phyloP scores from a whole-genome alignment of 2,797 vertebrate species.

The Arctocebus calabarensis region DNA sequence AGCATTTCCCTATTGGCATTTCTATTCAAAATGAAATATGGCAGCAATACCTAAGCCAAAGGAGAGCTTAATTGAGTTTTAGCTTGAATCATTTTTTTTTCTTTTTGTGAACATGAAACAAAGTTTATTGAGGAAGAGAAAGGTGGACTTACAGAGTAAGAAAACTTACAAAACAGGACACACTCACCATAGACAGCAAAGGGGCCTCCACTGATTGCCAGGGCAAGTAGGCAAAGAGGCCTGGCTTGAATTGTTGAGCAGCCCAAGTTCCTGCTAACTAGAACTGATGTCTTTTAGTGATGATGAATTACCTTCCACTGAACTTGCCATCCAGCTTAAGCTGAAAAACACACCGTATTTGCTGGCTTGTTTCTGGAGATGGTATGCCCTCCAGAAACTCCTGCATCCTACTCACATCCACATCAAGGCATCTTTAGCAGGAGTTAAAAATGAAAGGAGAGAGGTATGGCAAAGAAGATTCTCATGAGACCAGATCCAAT shows the following conservation, averaged over 20 bases:
- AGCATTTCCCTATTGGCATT: background rate
- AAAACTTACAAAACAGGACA: too few relatives aligned
- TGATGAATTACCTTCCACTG: background rate
- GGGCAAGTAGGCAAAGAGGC: too few relatives aligned
- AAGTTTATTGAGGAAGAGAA: too few relatives aligned
- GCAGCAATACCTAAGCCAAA: background rate
- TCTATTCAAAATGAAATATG: constrained; percentile 5
- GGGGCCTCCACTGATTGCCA: too few relatives aligned
- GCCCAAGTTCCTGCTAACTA: background rate
- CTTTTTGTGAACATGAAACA: too few relatives aligned
- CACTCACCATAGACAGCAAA: too few relatives aligned
- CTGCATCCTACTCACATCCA: background rate
- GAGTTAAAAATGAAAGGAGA: background rate
- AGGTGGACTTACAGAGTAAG: too few relatives aligned
- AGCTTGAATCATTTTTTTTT: background rate
- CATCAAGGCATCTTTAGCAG: background rate
- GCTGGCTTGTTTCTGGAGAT: background rate
- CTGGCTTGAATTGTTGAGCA: background rate
- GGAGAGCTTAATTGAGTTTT: background rate
- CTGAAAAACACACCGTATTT: background rate
- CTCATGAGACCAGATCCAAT: background rate
- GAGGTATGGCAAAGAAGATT: background rate
- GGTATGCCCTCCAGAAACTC: too few relatives aligned
- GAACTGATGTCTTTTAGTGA: background rate
- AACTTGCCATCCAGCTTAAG: background rate